Conservation (phyloP, 1,140 invertebrate species). For the Pachypeltis micranthus region DNA sequence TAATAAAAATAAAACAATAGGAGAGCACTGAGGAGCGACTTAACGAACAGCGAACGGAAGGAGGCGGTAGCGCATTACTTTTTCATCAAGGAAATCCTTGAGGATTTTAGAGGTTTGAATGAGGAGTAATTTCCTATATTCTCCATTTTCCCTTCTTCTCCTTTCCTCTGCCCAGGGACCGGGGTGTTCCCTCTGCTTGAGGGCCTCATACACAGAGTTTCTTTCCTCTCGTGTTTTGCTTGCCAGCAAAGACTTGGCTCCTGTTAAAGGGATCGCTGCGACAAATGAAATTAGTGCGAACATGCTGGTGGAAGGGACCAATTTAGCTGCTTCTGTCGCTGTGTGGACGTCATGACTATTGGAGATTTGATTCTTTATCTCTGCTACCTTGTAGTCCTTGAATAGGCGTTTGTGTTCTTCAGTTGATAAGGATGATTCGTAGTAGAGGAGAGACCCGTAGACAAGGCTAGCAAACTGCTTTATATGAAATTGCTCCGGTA, state of each 20-base stretch:
- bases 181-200: not conserved
- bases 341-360: not conserved
- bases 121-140: not conserved
- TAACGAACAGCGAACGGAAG: too few relatives aligned
- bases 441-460: not conserved
- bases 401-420: not conserved
- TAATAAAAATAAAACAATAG: too few relatives aligned
- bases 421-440: not conserved
- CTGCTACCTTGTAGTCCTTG: not conserved
- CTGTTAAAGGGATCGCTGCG: not conserved
- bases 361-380: not conserved
- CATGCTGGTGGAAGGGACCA: not conserved
- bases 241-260: not conserved
- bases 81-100: too few relatives aligned
- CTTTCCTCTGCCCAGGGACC: not conserved
- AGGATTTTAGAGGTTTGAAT: not conserved
- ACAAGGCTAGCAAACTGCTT: not conserved
- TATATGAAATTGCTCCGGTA: not conserved
- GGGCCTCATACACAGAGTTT: not conserved
- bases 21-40: too few relatives aligned
- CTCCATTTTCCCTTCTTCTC: not conserved
- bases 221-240: not conserved
- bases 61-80: too few relatives aligned
- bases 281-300: not conserved
- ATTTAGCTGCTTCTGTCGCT: not conserved